Conservation (phyloP, 2,888 invertebrate species). For the Lathronympha strigana region DNA sequence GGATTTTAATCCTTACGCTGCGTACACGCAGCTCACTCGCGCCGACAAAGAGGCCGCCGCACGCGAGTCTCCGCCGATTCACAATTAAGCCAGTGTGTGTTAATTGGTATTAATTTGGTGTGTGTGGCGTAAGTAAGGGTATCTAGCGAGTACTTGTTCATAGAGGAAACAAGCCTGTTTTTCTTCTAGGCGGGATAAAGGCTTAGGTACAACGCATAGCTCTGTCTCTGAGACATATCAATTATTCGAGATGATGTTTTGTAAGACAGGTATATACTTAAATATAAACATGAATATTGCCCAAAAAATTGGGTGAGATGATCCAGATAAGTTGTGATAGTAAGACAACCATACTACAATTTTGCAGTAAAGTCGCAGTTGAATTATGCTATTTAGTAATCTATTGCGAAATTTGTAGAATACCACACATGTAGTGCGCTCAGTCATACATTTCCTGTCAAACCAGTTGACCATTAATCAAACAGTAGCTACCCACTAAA, state of each 20-base stretch:
- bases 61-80: constrained; percentile 80
- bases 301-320: no score
- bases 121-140: constrained; percentile 68
- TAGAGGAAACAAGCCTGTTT: background rate
- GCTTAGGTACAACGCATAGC: background rate
- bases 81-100: constrained; percentile 83
- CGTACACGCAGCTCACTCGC: constrained; percentile 62
- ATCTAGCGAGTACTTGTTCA: constrained; percentile 19
- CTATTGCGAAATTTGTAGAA: background rate
- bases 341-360: no score
- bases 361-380: no score
- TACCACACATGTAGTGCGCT: constrained; percentile 13
- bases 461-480: constrained; percentile 21
- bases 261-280: no score
- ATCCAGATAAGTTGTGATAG: no score
- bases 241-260: background rate
- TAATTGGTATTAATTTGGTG: constrained; percentile 82
- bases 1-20: constrained; percentile 60
- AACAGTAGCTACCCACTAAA: constrained; percentile 17
- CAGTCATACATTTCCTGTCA: constrained; percentile 7
- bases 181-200: background rate
- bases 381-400: no score
- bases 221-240: background rate
- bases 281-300: no score
- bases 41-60: constrained; percentile 82